A percentile compares a stretch with the other conserved stretches of the same genome.
Evolutionary conservation across 2,797 vertebrate species (phyloP).

Genomic region (Neosilurus hyrtlii): DNA sequence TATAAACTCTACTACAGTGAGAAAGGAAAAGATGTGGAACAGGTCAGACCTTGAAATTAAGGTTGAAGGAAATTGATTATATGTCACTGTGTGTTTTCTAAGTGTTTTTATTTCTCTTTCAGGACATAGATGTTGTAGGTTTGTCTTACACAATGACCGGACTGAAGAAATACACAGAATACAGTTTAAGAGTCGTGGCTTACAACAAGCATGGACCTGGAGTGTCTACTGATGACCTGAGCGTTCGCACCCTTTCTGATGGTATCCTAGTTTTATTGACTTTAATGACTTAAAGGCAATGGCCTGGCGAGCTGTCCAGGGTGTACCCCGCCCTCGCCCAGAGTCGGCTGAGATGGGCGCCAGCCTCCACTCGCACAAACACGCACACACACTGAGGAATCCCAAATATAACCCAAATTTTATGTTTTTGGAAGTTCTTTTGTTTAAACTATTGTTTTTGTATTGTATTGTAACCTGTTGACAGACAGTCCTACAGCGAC

Average conservation of each 20-base stretch:
- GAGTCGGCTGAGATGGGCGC: too few species aligned
- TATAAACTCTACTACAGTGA: conserved; percentile 94
- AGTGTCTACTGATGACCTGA: conserved; percentile 90
- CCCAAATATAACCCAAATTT: conserved; percentile 19
- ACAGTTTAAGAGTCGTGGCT: conserved; percentile 93
- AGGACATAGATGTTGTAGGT: conserved; percentile 84
- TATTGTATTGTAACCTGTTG: too few species aligned
- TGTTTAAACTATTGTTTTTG: too few species aligned
- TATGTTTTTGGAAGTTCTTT: conserved; percentile 16
- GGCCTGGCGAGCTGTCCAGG: too few species aligned
- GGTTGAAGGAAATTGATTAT: not conserved
- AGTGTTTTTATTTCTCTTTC: conserved; percentile 28
- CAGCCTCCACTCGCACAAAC: not conserved
- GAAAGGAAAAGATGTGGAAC: conserved; percentile 80
- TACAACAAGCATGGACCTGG: conserved; percentile 95
- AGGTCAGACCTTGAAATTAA: conserved; percentile 73
- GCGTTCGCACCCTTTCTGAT: conserved; percentile 85
- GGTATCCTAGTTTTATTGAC: conserved; percentile 65
- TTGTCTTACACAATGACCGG: conserved; percentile 83
- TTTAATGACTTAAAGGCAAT: too few species aligned
- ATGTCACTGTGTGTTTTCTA: not conserved
- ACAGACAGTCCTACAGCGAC: too few species aligned
- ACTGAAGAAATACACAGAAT: conserved; percentile 91
- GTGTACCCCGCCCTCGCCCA: too few species aligned
- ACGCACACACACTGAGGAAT: conserved; percentile 1